Base-by-base conservation (phyloP, 2,113 vertebrate species). In the Sylvietta virens region DNA sequence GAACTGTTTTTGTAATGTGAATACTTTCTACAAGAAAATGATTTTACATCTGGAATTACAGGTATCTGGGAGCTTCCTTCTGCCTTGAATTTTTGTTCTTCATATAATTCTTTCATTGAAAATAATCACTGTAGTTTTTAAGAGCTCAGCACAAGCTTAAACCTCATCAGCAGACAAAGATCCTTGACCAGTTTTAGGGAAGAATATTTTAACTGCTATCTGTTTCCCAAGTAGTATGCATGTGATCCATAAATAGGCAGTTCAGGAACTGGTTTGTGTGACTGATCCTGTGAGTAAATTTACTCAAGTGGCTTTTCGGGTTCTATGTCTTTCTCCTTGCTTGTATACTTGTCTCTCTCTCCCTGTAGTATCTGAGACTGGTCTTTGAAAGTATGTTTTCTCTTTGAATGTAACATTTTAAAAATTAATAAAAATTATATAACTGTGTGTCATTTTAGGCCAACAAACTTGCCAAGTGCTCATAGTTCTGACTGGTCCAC, bases 1-100 rank as follows among this genome's bases (percentile, higher is more conserved):
- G 73, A 92, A 58, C 17, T 37, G 4, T 15, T 70, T 70, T 64
- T 93, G 64, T 67, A 71, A 31, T 4, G 8, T 48, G 6, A 53
- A 47, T 89, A 35, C 35, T 70, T 92, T 73, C 53, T 67, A 72
- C 85, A 37, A 82, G 51, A 78, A 74, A 74, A 81, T 21, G 1
- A 40, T 72, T 92, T 96, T 84, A 48, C 37, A 76, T 22, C 37
- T 67, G 37, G 18, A 83, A 70, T 80, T 83, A 64, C 4, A 78
- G n/a, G 14, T 67, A 74, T 23, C 39, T 62, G 44, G 42, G 48
- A 86, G 21, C 15, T 56, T 64, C 21, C 40, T 94, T 65, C 39
- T 86, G 45, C 37, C 64, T 92, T 92, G 77, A 73, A 80, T 78
- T 92, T 95, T 35, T 94, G 15, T 71, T 80, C 28, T 67, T 94